These are phyloP conservation scores for Seira musarum DNA, from an alignment of 2,888 invertebrate species.

Conservation along the genomic window DNA sequence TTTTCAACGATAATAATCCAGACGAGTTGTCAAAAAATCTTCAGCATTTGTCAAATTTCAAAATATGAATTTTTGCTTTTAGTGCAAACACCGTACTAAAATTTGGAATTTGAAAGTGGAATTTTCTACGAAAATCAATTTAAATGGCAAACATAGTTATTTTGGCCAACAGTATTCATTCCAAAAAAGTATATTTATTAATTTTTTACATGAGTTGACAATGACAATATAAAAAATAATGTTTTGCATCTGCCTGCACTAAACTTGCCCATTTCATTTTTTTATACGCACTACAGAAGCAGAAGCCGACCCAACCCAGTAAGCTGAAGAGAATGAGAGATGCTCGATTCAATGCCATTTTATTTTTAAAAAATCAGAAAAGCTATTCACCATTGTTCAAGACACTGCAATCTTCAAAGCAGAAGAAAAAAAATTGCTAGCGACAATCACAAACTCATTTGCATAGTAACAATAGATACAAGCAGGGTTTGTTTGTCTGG, in stretches of 20 bases:
- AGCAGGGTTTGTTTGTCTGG: slow-evolving; percentile 25
- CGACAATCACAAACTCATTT: slow-evolving; percentile 37
- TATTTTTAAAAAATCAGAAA: slow-evolving; percentile 4
- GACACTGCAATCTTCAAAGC: not conserved
- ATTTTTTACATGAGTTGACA: slow-evolving; percentile 14
- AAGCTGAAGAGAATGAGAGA: not conserved
- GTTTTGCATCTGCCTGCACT: not conserved
- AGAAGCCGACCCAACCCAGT: not conserved
- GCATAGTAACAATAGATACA: slow-evolving; percentile 48
- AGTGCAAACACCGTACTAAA: not conserved
- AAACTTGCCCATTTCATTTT: no score
- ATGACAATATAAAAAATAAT: slow-evolving; percentile 11
- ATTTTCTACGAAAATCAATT: not conserved
- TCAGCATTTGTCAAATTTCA: slow-evolving; percentile 5
- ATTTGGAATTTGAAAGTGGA: slow-evolving; percentile 2
- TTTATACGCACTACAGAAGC: no score
- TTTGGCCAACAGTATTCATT: not conserved
- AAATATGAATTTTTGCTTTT: not conserved
- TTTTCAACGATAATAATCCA: slow-evolving; percentile 3
- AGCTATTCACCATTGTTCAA: not conserved
- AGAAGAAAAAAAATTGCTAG: not conserved
- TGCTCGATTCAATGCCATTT: slow-evolving; percentile 2
- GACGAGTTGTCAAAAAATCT: slow-evolving; percentile 11
- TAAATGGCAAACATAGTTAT: not conserved
- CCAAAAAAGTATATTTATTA: not conserved